Conservation (phyloP, 1,140 invertebrate genomes). For the Diabrotica virgifera region DNA sequence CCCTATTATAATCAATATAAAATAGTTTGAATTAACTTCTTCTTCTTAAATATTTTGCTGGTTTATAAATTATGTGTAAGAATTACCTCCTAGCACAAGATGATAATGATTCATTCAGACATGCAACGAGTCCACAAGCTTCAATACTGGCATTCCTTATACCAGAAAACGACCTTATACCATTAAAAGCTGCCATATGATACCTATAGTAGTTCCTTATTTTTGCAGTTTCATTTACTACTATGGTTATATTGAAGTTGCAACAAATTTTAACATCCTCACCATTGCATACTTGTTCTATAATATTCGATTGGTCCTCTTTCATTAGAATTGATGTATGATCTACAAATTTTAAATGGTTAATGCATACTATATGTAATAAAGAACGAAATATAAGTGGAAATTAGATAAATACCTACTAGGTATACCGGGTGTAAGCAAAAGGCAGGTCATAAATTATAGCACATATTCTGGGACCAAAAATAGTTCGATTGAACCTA, state of each 20-base stretch:
- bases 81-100: slow-evolving; percentile 49
- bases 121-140: slow-evolving; percentile 53
- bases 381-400: not conserved
- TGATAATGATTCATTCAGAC: slow-evolving; percentile 46
- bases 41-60: too few species aligned
- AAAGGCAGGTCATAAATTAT: too few species aligned
- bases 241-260: slow-evolving; percentile 22
- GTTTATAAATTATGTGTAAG: too few species aligned
- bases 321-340: slow-evolving; percentile 24
- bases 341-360: slow-evolving; percentile 17
- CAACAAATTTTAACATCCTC: slow-evolving; percentile 22
- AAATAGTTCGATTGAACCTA: too few species aligned
- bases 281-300: slow-evolving; percentile 24
- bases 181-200: slow-evolving; percentile 51
- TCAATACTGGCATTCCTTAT: slow-evolving; percentile 49
- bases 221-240: slow-evolving; percentile 5
- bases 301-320: slow-evolving; percentile 4
- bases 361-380: too few species aligned
- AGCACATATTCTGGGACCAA: too few species aligned
- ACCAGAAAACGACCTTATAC: slow-evolving; percentile 46
- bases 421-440: too few species aligned
- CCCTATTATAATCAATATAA: too few species aligned
- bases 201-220: slow-evolving; percentile 36
- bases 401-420: not conserved
- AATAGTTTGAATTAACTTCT: too few species aligned